Evolutionary conservation across 2,797 vertebrate genomes (phyloP).

Genomic region (Sternarchorhynchus goeldii): DNA sequence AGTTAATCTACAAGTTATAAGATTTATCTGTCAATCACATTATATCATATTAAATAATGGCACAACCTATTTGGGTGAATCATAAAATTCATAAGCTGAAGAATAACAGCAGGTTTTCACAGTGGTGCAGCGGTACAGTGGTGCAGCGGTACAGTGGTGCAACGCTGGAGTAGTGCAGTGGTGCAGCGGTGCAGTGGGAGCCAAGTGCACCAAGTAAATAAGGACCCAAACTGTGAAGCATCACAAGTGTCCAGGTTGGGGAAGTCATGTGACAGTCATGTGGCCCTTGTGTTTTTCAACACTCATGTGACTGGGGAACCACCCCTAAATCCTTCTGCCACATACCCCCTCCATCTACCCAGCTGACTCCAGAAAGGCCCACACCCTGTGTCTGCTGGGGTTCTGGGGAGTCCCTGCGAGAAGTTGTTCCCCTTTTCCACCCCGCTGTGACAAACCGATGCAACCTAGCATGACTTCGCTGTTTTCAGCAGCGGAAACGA

Average conservation of each 20-base stretch:
- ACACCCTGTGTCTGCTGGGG: conserved; percentile 20
- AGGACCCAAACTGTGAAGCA: conserved; percentile 23
- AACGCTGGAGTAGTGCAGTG: not conserved
- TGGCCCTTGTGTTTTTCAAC: conserved; percentile 64
- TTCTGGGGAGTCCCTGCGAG: conserved; percentile 46
- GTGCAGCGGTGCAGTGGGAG: not conserved
- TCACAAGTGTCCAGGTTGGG: conserved; percentile 47
- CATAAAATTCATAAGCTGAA: not conserved
- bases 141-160: too few relatives aligned
- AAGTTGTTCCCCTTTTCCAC: conserved; percentile 45
- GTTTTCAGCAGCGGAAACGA: conserved; percentile 22
- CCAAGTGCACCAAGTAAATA: conserved; percentile 17
- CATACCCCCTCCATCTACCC: not conserved
- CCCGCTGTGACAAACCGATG: conserved; percentile 29
- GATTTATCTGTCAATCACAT: not conserved
- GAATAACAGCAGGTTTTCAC: not conserved
- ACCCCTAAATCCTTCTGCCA: conserved; percentile 57
- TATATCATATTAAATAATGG: not conserved
- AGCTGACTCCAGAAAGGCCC: conserved; percentile 20
- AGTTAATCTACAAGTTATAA: too few relatives aligned
- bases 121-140: not conserved
- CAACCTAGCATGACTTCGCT: conserved; percentile 53
- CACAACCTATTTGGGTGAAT: not conserved
- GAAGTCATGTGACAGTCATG: conserved; percentile 74
- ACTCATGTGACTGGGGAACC: conserved; percentile 73